Evolutionary conservation across 2,888 invertebrate species (phyloP), one percentile per base, ranked within the genome.

Genomic region (Drosophila colorata): DNA sequence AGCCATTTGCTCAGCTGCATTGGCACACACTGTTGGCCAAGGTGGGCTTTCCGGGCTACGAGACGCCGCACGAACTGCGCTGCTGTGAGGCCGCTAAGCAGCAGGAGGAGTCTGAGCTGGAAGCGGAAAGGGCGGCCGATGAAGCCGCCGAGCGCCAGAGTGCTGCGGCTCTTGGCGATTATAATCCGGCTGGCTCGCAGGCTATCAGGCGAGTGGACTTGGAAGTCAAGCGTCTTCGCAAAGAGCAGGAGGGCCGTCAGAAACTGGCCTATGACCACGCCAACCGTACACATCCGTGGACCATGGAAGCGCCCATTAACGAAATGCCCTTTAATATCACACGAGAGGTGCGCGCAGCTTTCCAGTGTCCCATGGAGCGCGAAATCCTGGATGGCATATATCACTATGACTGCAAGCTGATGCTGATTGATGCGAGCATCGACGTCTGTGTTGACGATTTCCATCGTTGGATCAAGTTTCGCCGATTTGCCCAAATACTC

Each of bases 391-490:
- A 73, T 5, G 70, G 63, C 14, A 81, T 91, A 8, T 66, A 80
- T 40, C 28, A 44, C 9, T 83, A 78, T 9, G 59, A 81, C 9
- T 88, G 90, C 51, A 74, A 81, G 37, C 49, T 91, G 8, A 81
- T 91, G 69, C 46, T 90, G 9, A 81, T 90, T 43, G 89, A 90
- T 74, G 79, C 84, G 0, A 78, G 80, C 40, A 31, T 28, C 1
- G 80, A 80, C 4, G 60, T 90, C 20, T 65, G 75, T 25, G 56
- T 74, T 9, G 61, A 74, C 0, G 78, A 87, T 20, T 69, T 91
- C 8, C 49, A 77, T 11, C 75, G 89, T n/a, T 90, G 90, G 90
- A 49, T 82, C 0, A 91, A 90, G 48, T 90, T 89, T 43, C 74
- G 85, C 1, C 70, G 77, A 0, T 91, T 84, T 56, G 75, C 74